Conservation (phyloP, 2,888 invertebrate genomes). For the Stratiomys singularior region DNA sequence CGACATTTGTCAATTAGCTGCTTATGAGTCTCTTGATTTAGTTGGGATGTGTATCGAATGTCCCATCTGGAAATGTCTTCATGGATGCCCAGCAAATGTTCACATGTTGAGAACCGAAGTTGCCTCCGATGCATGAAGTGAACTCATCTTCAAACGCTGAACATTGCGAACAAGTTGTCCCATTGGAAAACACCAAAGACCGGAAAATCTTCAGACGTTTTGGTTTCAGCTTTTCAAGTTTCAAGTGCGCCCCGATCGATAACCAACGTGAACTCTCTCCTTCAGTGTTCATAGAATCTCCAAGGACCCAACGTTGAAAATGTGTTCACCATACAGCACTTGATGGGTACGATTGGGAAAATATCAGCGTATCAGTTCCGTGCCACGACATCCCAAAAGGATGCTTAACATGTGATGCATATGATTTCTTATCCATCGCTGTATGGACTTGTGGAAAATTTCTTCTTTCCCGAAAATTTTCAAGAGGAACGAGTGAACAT, state of each 20-base stretch:
- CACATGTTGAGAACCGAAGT: no score
- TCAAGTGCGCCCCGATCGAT: slow-evolving; percentile 8
- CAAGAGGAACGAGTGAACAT: background rate
- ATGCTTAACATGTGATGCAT: slow-evolving; percentile 31
- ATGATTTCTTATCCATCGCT: background rate
- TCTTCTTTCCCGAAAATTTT: slow-evolving; percentile 4
- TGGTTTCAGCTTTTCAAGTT: slow-evolving; percentile 16
- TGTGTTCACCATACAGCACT: slow-evolving; percentile 21
- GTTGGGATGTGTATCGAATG: background rate
- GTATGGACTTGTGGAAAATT: background rate
- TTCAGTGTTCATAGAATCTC: slow-evolving; percentile 9
- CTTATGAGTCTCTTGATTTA: slow-evolving; percentile 14
- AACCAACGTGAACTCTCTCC: background rate
- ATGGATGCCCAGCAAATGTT: no score
- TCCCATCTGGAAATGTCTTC: background rate
- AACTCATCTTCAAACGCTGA: no score
- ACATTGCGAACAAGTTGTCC: background rate
- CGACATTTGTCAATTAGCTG: slow-evolving; percentile 42
- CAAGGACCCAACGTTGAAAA: slow-evolving; percentile 26
- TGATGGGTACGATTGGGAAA: background rate
- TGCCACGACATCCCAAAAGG: slow-evolving; percentile 17
- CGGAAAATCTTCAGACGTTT: background rate
- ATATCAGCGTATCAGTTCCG: background rate
- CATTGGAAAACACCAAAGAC: background rate
- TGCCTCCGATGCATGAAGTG: no score